Evolutionary conservation across 1,140 invertebrate species (phyloP), one percentile per base, ranked within the genome.

Genomic region (Contarinia nasturtii): DNA sequence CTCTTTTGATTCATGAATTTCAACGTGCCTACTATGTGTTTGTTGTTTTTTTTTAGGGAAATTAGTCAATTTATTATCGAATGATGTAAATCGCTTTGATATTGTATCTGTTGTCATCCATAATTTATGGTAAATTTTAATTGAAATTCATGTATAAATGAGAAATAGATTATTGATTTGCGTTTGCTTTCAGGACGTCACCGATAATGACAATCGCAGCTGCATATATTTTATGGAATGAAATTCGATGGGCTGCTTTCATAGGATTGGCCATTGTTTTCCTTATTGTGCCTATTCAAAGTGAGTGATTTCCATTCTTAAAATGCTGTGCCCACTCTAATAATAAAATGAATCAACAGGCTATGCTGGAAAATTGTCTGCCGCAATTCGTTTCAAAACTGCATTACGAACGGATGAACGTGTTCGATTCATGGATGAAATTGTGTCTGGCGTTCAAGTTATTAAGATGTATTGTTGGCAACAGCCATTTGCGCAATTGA

Each of bases 11-110:
- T n/a, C n/a, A n/a, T n/a, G n/a, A n/a, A n/a, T n/a, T n/a, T n/a
- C n/a, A n/a, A n/a, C n/a, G n/a, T n/a, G n/a, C n/a, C n/a, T n/a
- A n/a, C n/a, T n/a, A n/a, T n/a, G n/a, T n/a, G n/a, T n/a, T n/a
- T n/a, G n/a, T n/a, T n/a, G n/a, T n/a, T n/a, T n/a, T n/a, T n/a
- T n/a, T n/a, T n/a, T n/a, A n/a, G n/a, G 85, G 1, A 84, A 87
- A 66, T 75, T 88, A 48, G 82, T 88, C 2, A 89, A 89, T 66
- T 61, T 88, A 3, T 68, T 89, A 40, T 82, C 83, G 2, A 88
- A 86, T 57, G 85, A 88, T 55, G 74, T 78, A 11, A 78, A 73
- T 51, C 64, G 76, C 48, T 77, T 78, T 14, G 76, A 78, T 61
- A 56, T 74, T 11, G 69, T 73, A 7, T 69, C 68, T 4, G 63